Percentiles rank a stretch among this genome's conserved stretches.
These are phyloP conservation scores for Drosophila atripex DNA, from an alignment of 2,888 invertebrate species.

Conservation along the genomic window DNA sequence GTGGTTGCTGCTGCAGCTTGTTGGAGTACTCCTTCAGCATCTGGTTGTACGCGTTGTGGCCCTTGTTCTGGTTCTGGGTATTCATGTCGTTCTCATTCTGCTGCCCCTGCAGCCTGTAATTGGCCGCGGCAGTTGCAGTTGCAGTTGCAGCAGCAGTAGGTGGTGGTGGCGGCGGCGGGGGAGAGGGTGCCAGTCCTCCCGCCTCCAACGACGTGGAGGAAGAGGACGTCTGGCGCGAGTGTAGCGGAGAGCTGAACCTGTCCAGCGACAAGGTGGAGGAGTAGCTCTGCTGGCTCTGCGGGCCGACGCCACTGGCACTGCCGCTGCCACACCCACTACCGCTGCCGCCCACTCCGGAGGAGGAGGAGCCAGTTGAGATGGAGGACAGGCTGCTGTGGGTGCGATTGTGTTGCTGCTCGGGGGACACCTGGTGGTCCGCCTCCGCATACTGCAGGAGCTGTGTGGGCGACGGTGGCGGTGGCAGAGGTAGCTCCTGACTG, in stretches of 20 bases:
- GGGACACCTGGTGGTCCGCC: conserved; percentile 52
- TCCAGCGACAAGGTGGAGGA: conserved; percentile 76
- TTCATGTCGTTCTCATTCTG: conserved; percentile 83
- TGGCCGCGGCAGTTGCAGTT: conserved; percentile 46
- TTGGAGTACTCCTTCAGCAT: conserved; percentile 82
- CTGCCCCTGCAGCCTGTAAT: conserved; percentile 50
- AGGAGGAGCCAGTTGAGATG: conserved; percentile 78
- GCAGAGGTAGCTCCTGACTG: conserved; percentile 78
- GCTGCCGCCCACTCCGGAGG: conserved; percentile 76
- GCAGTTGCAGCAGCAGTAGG: conserved; percentile 58
- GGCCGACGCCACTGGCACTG: conserved; percentile 47
- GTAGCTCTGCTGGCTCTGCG: conserved; percentile 39
- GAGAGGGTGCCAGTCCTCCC: conserved; percentile 59
- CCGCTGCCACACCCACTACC: conserved; percentile 49
- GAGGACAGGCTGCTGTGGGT: conserved; percentile 83
- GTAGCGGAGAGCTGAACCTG: conserved; percentile 74
- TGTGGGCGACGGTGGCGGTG: conserved; percentile 82
- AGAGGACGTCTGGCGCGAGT: conserved; percentile 80
- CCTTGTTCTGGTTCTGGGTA: conserved; percentile 82
- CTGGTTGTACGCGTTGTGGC: conserved; percentile 81
- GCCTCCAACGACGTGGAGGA: conserved; percentile 75
- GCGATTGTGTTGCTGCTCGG: conserved; percentile 74
- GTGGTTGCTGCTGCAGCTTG: conserved; percentile 67
- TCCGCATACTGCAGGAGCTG: conserved; percentile 81
- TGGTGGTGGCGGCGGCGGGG: conserved; percentile 65